These are phyloP conservation scores for Magallana ariakensis DNA, from an alignment of 1,140 invertebrate genomes.

Conservation along the genomic window DNA sequence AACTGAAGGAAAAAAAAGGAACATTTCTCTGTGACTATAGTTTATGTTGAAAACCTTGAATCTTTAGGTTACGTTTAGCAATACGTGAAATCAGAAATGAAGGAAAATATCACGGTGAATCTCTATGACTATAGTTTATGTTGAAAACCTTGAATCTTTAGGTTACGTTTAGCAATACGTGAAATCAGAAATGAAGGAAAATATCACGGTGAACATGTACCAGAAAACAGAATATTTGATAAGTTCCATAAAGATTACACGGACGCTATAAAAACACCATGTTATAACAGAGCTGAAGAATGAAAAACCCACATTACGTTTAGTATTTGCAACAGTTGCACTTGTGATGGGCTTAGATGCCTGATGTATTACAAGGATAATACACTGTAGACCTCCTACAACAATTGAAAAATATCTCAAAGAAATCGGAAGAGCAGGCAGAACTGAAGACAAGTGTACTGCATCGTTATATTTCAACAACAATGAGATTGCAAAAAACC, in stretches of 20 bases:
- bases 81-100: not conserved
- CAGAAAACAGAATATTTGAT: constrained; percentile 56
- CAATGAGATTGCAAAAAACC: constrained; percentile 56
- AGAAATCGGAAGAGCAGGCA: constrained; percentile 56
- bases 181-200: too few relatives aligned
- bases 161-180: constrained; percentile 6
- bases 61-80: constrained; percentile 31
- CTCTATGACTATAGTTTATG: constrained; percentile 39
- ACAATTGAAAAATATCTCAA: constrained; percentile 60
- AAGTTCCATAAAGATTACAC: constrained; percentile 56
- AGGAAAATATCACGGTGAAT: not conserved
- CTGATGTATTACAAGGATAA: constrained; percentile 46
- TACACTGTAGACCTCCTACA: constrained; percentile 59
- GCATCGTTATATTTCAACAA: constrained; percentile 58
- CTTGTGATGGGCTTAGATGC: constrained; percentile 61
- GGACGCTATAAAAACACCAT: constrained; percentile 45
- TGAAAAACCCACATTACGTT: constrained; percentile 44
- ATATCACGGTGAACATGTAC: not conserved
- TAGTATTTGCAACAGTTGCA: constrained; percentile 58
- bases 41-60: too few relatives aligned
- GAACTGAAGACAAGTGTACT: constrained; percentile 48
- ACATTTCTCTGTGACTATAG: constrained; percentile 39
- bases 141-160: not conserved
- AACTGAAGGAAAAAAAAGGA: constrained; percentile 25
- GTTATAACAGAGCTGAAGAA: constrained; percentile 51